phyloP scores from a whole-genome alignment of 2,797 vertebrate genomes.

The Dryobates pubescens region DNA sequence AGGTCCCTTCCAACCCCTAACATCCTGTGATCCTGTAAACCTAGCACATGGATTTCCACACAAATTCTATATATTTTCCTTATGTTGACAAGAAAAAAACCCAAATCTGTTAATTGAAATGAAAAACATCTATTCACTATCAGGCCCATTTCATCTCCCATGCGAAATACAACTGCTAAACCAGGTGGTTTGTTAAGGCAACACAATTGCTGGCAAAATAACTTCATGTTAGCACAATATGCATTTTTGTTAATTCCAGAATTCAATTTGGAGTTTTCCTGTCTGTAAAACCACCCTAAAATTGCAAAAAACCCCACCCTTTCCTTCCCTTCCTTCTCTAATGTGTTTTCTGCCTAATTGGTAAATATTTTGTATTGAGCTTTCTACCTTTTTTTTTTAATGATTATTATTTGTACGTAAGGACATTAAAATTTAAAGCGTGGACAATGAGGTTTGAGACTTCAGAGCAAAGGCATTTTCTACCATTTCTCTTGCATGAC shows the following conservation, averaged over 20 bases:
- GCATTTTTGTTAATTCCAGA: slow-evolving; percentile 31
- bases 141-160: slow-evolving; percentile 68
- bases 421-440: background rate
- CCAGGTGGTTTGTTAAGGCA: slow-evolving; percentile 40
- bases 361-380: slow-evolving; percentile 8
- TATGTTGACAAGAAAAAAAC: slow-evolving; percentile 7
- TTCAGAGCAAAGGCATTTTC: slow-evolving; percentile 31
- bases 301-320: background rate
- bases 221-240: slow-evolving; percentile 41
- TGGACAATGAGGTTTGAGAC: background rate
- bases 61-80: slow-evolving; percentile 59
- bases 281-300: slow-evolving; percentile 27
- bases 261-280: slow-evolving; percentile 26
- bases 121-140: slow-evolving; percentile 53
- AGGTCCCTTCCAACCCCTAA: too few species aligned
- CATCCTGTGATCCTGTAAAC: background rate
- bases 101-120: slow-evolving; percentile 42
- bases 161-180: slow-evolving; percentile 25
- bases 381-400: background rate
- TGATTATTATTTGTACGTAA: background rate
- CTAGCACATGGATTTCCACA: slow-evolving; percentile 54
- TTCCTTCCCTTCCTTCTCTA: background rate
- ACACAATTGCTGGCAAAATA: slow-evolving; percentile 57
- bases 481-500: slow-evolving; percentile 7
- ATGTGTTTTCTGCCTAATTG: background rate